Conservation (phyloP, 2,113 vertebrate species). For the Hippoglossus stenolepis region DNA sequence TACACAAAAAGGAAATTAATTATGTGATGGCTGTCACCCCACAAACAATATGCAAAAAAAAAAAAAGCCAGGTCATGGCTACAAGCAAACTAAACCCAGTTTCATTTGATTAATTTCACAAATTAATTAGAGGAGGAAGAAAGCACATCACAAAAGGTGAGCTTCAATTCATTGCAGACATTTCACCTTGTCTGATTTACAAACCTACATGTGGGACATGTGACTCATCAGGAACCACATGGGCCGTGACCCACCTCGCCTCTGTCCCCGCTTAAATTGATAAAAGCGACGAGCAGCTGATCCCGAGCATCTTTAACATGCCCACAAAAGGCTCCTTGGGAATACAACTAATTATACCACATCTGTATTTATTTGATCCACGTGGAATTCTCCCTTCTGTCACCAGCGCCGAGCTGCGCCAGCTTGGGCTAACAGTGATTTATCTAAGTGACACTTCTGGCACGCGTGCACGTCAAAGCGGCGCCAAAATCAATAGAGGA, state of each 20-base stretch:
- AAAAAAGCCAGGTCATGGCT: background rate
- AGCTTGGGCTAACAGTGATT: slow-evolving; percentile 93
- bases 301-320: slow-evolving; percentile 93
- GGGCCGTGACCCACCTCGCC: slow-evolving; percentile 90
- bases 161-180: background rate
- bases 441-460: slow-evolving; percentile 93
- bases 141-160: background rate
- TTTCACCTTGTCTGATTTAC: slow-evolving; percentile 62
- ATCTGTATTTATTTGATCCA: slow-evolving; percentile 99
- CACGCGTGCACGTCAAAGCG: slow-evolving; percentile 85
- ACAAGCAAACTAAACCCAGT: background rate
- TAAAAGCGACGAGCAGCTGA: slow-evolving; percentile 93
- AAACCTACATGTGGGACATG: slow-evolving; percentile 81
- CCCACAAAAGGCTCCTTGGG: slow-evolving; percentile 88
- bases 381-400: slow-evolving; percentile 95
- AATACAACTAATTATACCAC: slow-evolving; percentile 98
- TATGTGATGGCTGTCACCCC: background rate
- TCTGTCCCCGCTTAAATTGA: slow-evolving; percentile 90
- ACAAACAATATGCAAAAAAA: background rate
- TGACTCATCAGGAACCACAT: slow-evolving; percentile 88
- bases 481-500: slow-evolving; percentile 89
- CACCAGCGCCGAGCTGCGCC: slow-evolving; percentile 87
- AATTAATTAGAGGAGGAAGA: background rate
- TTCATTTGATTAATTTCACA: background rate
- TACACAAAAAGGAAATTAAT: slow-evolving; percentile 12